Evolutionary conservation across 2,888 invertebrate genomes (phyloP), one percentile per base, ranked within the genome.

Genomic region (Tanytarsus gracilentus): DNA sequence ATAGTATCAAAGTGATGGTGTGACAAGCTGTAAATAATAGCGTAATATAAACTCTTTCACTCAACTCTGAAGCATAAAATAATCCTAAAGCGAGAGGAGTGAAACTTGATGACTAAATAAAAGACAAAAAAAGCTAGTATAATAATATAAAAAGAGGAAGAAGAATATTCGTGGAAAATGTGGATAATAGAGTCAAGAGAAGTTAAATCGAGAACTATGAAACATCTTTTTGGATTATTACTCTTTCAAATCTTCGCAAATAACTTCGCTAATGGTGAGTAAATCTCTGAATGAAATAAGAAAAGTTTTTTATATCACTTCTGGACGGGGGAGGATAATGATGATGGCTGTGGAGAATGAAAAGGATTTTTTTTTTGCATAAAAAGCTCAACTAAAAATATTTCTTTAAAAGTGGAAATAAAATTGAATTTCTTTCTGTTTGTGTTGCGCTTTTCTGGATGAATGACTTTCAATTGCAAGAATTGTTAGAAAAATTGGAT

Each of bases 161-260:
- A 16, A 49, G 27, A 25, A 44, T 16, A 18, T 44, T 21, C 9
- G 44, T 44, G 16, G 18, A 21, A 30, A 11, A 8, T 30, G 6
- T 11, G 30, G 30, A n/a, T n/a, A 33, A 33, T 4, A 33, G 33
- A 11, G 33, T 33, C 18, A 27, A 49, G 25, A 25, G 27, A 26
- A 25, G 26, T n/a, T 11, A 49, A 49, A 14, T 25, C 49, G 6
- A 49, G 25, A 51, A 51, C 29, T 26, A 58, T 58, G 58, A 58
- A 58, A 48, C 44, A 58, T 48, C 58, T 58, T 29, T 58, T 58
- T 48, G 58, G 58, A 58, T 58, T 58, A 58, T 30, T 44, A 48
- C 48, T 58, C 29, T 48, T 58, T 29, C 58, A 58, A 44, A 44
- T 58, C 21, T 48, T 58, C 30, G 18, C 58, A 40, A 58, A 58